Conservation (phyloP, 2,888 invertebrate species). For the Timema cristinae region DNA sequence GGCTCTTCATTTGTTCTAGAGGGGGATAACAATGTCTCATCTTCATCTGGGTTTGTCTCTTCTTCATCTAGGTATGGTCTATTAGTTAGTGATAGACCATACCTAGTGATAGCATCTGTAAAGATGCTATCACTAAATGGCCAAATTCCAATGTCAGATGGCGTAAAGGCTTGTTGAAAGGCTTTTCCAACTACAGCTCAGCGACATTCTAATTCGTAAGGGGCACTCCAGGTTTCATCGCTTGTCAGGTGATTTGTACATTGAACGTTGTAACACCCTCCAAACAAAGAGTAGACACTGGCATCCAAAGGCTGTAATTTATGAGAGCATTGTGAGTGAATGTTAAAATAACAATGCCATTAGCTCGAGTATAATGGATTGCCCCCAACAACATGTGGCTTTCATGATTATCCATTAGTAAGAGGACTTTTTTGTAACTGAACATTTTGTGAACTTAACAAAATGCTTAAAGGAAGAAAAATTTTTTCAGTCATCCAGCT, state of each 20-base stretch:
- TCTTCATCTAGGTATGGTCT: not conserved
- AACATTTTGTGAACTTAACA: slow-evolving; percentile 1
- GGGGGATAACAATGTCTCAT: too few species aligned
- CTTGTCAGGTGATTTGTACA: slow-evolving; percentile 31
- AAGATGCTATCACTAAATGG: not conserved
- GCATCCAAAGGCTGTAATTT: slow-evolving; percentile 42
- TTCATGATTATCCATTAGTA: slow-evolving; percentile 15
- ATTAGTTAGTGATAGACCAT: too few species aligned
- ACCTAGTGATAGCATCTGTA: too few species aligned
- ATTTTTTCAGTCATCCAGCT: slow-evolving; percentile 13
- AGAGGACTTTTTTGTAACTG: not conserved
- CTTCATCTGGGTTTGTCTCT: too few species aligned
- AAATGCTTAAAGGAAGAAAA: slow-evolving; percentile 11
- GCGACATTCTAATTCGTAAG: slow-evolving; percentile 31
- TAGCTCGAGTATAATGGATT: slow-evolving; percentile 36
- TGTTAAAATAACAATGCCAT: slow-evolving; percentile 43
- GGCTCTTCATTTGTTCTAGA: too few species aligned
- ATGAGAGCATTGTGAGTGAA: slow-evolving; percentile 43
- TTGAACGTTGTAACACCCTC: slow-evolving; percentile 35
- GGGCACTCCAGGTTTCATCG: slow-evolving; percentile 41
- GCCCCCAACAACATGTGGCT: slow-evolving; percentile 7
- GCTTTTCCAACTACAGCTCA: not conserved
- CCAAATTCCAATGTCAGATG: slow-evolving; percentile 3
- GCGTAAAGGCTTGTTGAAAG: not conserved
- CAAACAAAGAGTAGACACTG: slow-evolving; percentile 37